Evolutionary conservation across 2,113 vertebrate species (phyloP).

Genomic region (Furnarius figulus): DNA sequence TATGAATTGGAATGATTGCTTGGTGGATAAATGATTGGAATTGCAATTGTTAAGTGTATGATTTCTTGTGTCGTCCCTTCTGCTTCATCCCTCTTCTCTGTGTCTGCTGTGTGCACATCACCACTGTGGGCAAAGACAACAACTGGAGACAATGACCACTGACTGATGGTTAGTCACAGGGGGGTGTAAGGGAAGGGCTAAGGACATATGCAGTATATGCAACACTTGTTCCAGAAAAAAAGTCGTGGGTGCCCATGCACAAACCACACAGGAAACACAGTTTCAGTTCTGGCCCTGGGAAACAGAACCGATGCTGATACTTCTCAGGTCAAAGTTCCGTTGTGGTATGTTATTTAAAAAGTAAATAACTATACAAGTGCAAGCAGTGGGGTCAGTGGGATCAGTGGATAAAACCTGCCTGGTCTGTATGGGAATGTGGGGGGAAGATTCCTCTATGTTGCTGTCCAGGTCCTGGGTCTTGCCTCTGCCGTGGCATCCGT

Average conservation of each 20-base stretch:
- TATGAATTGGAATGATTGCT: not conserved
- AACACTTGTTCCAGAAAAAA: not conserved
- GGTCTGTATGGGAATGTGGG: not conserved
- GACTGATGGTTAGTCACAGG: not conserved
- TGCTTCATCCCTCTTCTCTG: not conserved
- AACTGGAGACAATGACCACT: not conserved
- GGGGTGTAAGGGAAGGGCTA: not conserved
- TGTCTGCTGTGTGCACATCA: not conserved
- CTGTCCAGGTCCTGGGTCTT: not conserved
- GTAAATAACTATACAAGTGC: not conserved
- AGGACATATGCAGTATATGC: not conserved
- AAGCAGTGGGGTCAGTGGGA: not conserved
- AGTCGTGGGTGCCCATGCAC: not conserved
- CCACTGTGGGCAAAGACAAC: not conserved
- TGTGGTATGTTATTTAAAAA: not conserved
- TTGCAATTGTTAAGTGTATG: not conserved
- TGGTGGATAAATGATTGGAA: not conserved
- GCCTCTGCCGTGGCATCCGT: not conserved
- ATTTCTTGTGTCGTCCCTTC: not conserved
- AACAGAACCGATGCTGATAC: not conserved
- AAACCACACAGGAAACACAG: not conserved
- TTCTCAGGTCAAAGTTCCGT: not conserved
- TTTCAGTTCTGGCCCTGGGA: not conserved
- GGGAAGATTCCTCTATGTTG: not conserved
- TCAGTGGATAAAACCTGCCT: not conserved